Base-by-base conservation (phyloP, 92 coral and sea anemone genomes). In the Parazoanthus atlanticus region DNA sequence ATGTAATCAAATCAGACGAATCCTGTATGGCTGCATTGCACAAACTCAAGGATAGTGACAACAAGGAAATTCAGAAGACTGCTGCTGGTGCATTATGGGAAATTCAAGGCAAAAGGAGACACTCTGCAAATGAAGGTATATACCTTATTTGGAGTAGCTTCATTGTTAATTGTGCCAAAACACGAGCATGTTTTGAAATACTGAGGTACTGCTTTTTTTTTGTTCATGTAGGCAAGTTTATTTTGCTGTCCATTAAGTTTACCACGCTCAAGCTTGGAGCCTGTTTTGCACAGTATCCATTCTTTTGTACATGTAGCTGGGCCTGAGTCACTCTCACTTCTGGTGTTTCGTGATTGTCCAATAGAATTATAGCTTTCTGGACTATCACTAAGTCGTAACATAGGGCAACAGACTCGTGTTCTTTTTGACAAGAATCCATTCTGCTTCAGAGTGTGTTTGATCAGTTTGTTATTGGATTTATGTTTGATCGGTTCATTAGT, bases 61-160 rank as follows among this genome's bases (percentile, higher is more conserved):
- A 88, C 61, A 79, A 56, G 58, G 91, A 86, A 26, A 85, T 90
- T 8, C 88, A 85, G 86, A 86, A 56, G 49, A 94, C 91, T 13
- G 95, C 98, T 5, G 89, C 91, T 16, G 98, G 98, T 61, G 93
- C 92, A 66, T 78, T 94, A 86, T 94, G 98, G 98, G 98, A 94
- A 91, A 78, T 93, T 26, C 91, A 86, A 54, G 95, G 95, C 28
- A 94, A 93, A 80, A 71, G 80, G 26, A 88, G 79, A 67, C 86
- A 92, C 47, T 79, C 94, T 21, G 94, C 76, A 29, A 46, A 67
- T 28, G 49, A 83, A 83, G 86, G 86, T 83, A 46, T 25, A 41
- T 56, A 56, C 65, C 65, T 2, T 19, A 15, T 56, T 56, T 56
- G 65, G 65, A 56, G 11, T 49, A 49, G 56, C 56, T 2, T 9